Percentiles rank a stretch among this genome's conserved stretches.
Evolutionary conservation across 2,888 invertebrate genomes (phyloP).

Genomic region (Tineola bisselliella): DNA sequence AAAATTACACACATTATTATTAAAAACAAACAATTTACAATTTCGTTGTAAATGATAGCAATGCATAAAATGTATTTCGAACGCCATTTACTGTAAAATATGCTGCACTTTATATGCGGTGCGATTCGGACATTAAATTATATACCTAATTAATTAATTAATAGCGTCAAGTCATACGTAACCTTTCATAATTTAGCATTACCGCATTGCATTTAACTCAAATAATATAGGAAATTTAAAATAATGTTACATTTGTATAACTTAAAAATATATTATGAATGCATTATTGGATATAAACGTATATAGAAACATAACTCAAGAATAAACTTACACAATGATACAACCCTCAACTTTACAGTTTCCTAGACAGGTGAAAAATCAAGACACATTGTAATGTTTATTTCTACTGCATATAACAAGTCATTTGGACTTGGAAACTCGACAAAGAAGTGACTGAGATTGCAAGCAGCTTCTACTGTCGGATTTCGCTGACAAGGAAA

Average conservation of each 20-base stretch:
- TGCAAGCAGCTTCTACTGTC: conserved; percentile 2
- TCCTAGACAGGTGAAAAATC: conserved; percentile 6
- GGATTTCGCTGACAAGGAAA: conserved; percentile 6
- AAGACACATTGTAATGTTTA: conserved; percentile 6
- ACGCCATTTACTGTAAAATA: background rate
- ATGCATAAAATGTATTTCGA: background rate
- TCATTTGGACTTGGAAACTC: conserved; percentile 3
- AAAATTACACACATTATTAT: too few species aligned
- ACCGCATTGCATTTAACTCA: too few species aligned
- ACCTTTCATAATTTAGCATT: too few species aligned
- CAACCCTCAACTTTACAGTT: background rate
- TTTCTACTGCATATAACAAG: background rate
- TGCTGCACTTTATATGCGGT: too few species aligned
- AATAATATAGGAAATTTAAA: too few species aligned
- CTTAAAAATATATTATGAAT: too few species aligned
- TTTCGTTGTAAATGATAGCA: background rate
- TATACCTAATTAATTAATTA: too few species aligned
- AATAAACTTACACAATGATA: background rate
- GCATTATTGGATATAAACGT: too few species aligned
- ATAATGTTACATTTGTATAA: too few species aligned
- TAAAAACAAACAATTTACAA: too few species aligned
- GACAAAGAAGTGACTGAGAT: conserved; percentile 13
- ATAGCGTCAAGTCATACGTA: too few species aligned
- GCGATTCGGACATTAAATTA: too few species aligned
- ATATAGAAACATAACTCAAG: background rate